These are phyloP conservation scores for Montipora capitata DNA, from an alignment of 92 coral and sea anemone genomes.

Conservation along the genomic window DNA sequence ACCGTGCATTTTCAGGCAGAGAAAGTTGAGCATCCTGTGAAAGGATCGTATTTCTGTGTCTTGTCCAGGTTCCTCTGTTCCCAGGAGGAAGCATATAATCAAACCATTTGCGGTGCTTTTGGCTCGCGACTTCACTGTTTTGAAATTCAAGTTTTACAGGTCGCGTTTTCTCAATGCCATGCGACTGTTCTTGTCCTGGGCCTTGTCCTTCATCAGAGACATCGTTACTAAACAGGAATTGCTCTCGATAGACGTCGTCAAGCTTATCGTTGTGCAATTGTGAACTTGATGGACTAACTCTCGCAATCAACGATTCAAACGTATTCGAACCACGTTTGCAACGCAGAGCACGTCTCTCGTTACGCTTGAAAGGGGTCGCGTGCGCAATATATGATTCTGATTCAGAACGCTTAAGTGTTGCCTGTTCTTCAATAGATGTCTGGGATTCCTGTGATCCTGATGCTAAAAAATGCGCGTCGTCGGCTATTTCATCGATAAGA, in stretches of 20 bases:
- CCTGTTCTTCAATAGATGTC: neutral
- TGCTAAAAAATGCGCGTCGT: neutral
- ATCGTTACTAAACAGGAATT: neutral
- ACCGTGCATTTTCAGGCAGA: neutral
- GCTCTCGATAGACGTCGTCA: neutral
- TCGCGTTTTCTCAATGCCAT: neutral
- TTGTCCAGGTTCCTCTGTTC: neutral
- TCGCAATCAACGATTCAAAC: neutral
- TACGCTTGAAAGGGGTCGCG: conserved; percentile 29
- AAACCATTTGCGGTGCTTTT: conserved; percentile 45
- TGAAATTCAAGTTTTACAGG: neutral
- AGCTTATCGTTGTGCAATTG: neutral
- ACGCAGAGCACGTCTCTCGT: conserved; percentile 25
- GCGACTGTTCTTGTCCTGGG: neutral
- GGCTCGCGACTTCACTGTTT: conserved; percentile 13
- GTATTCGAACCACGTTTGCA: conserved; percentile 16
- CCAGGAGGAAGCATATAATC: conserved; percentile 79
- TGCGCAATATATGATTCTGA: conserved; percentile 6
- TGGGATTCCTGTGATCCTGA: neutral
- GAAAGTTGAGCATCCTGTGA: neutral
- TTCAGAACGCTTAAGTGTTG: neutral
- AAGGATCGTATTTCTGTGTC: neutral
- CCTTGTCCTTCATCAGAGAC: neutral
- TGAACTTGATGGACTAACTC: neutral
- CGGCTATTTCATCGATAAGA: neutral